These are phyloP conservation scores for Elgaria multicarinata DNA, from an alignment of 2,113 vertebrate genomes.

Conservation along the genomic window DNA sequence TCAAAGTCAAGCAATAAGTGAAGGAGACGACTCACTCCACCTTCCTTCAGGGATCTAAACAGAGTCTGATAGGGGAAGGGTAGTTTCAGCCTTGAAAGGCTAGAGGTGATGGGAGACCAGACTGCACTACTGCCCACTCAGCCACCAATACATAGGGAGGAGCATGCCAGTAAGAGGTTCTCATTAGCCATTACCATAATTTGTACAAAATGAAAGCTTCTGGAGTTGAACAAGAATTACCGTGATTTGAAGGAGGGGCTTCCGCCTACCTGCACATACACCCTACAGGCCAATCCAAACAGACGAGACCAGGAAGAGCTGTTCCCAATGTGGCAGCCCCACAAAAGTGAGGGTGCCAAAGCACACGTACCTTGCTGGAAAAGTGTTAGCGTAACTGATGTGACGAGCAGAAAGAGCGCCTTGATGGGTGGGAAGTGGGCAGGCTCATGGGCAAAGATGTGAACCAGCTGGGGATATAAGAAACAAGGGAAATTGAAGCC, in stretches of 20 bases:
- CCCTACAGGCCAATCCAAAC: not conserved
- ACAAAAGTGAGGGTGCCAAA: slow-evolving; percentile 39
- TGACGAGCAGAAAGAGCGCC: slow-evolving; percentile 97
- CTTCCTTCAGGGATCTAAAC: not conserved
- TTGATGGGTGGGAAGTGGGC: slow-evolving; percentile 97
- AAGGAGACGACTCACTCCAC: not conserved
- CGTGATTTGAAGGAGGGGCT: not conserved
- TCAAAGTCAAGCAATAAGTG: slow-evolving; percentile 6
- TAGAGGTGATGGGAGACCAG: not conserved
- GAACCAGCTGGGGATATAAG: slow-evolving; percentile 89
- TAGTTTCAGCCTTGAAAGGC: not conserved
- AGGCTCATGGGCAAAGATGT: slow-evolving; percentile 97
- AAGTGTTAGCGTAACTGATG: slow-evolving; percentile 95
- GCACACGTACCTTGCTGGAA: slow-evolving; percentile 96
- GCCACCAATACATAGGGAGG: not conserved
- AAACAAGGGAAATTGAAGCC: slow-evolving; percentile 51
- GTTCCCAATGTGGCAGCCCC: not conserved
- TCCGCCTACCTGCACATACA: not conserved
- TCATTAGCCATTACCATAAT: not conserved
- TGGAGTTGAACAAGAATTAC: not conserved
- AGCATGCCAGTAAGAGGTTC: not conserved
- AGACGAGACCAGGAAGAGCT: not conserved
- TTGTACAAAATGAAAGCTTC: not conserved
- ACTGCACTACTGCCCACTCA: not conserved
- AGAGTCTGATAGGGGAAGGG: not conserved